A percentile compares a stretch with the other conserved stretches of the same genome.
Evolutionary conservation across 2,113 vertebrate species (phyloP).

Genomic region (Neolamprologus hecqui): DNA sequence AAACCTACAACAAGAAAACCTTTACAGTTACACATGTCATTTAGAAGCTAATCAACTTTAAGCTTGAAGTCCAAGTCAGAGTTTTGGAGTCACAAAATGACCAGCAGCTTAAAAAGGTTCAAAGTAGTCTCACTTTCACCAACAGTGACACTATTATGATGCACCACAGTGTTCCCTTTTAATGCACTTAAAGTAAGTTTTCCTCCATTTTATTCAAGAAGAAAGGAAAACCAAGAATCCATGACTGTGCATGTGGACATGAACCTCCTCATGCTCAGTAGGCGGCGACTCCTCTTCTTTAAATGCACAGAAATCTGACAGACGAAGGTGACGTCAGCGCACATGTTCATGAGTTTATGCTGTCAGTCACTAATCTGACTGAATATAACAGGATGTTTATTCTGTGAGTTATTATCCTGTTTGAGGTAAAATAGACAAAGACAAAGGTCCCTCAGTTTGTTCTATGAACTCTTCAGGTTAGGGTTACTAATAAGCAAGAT

Average conservation of each 20-base stretch:
- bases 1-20: not conserved
- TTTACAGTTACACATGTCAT: not conserved
- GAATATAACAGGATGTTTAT: not conserved
- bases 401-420: not conserved
- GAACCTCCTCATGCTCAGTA: not conserved
- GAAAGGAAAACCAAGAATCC: not conserved
- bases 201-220: not conserved
- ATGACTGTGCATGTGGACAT: not conserved
- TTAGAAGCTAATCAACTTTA: not conserved
- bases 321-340: not conserved
- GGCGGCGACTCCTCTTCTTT: not conserved
- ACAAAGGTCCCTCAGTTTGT: not conserved
- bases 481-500: not conserved
- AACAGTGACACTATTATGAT: fast-evolving
- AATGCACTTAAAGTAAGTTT: no score
- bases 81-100: not conserved
- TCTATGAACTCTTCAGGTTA: not conserved
- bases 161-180: no score
- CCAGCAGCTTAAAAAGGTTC: not conserved
- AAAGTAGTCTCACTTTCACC: fast-evolving
- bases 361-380: not conserved
- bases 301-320: not conserved
- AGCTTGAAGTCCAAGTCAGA: fast-evolving
- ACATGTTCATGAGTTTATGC: not conserved
- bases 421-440: not conserved